Base-by-base conservation (phyloP, 2,797 vertebrate species). In the Scarus forsteni region DNA sequence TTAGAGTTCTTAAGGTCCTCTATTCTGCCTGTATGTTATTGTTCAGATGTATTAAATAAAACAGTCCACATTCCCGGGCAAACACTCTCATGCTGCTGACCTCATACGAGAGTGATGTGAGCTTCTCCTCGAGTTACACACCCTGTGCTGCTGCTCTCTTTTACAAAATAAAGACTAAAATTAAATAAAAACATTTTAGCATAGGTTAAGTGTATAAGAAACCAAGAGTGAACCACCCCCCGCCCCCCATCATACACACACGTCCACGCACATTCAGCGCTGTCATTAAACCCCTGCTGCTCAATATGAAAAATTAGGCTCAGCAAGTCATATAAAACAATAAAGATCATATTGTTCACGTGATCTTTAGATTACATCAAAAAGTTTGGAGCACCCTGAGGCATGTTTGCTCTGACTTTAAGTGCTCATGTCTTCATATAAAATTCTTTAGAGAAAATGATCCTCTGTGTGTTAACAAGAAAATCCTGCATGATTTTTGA, bases 261-360 rank as follows among this genome's bases (percentile, higher is more conserved):
- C 27, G 4, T 4, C 2, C 27, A 27, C 27, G 4, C 27, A 27
- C 27, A 27, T 4, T 2, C 27, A 27, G n/a, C 27, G 2, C 27
- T 56, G 53, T 77, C 80, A 81, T 76, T 67, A 70, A 81, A 75
- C 68, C 57, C 39, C 60, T 7, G 77, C 75, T 84, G 81, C 34
- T 81, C 71, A 62, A 84, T 70, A 64, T 55, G 65, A 75, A 71
- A 77, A 83, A 80, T 66, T 54, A 10, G 48, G 13, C 77, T 81
- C 80, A 66, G 86, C 40, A 70, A 79, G 73, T 70, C 73, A 75
- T 80, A 80, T 77, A 69, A 82, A 49, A 85, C 63, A 77, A 70
- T 73, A 76, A 80, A 66, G 64, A 61, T 70, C 40, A 52, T 27
- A 46, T 34, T n/a, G 66, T 56, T 84, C 70, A 73, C 7, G 60